Base-by-base conservation (phyloP, 2,888 invertebrate species). In the Melieria omissa region DNA sequence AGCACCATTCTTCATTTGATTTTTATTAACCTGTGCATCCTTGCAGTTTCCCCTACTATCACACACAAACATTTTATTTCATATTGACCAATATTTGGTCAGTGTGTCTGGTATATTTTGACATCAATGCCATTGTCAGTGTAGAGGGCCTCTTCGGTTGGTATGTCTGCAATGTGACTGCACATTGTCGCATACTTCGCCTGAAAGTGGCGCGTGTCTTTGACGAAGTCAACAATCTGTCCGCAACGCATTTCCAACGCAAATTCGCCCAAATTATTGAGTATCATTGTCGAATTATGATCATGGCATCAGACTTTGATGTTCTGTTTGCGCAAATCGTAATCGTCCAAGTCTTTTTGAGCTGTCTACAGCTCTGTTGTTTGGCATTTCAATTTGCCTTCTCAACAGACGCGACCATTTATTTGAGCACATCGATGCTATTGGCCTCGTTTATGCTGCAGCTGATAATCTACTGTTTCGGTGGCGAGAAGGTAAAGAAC, bases 401-500 rank as follows among this genome's bases (percentile, higher is more conserved):
- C n/a, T 70, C 73, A 52, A 10, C 61, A 0, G 74, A 76, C 47
- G 12, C 62, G 7, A 67, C 67, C 0, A 73, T 67, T 72, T 67
- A 72, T 16, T 70, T 70, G 7, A 73, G 73, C 58, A 68, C 73
- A 47, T 60, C 63, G 9, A 10, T 70, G 44, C 55, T 72, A 8
- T 41, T 75, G 4, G 4, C 65, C 1, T 66, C 73, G 0, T 65
- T 73, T 4, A 41, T 64, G 1, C 58, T 78, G 29, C 77, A 78
- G 47, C 14, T 76, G 66, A 70, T 74, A 10, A 75, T 78, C 12
- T 77, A 77, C 68, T 77, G 78, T 16, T 77, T 75, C 62, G 78
- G 78, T 1, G 78, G 78, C 1, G 73, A 77, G 54, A 74, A 76
- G 61, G 55, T 78, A 14, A 72, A 74, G n/a, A 62, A 66, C 72